Percentiles rank a stretch among this genome's conserved stretches.
Evolutionary conservation across 2,113 vertebrate genomes (phyloP).

Genomic region (Rafetus swinhoei): DNA sequence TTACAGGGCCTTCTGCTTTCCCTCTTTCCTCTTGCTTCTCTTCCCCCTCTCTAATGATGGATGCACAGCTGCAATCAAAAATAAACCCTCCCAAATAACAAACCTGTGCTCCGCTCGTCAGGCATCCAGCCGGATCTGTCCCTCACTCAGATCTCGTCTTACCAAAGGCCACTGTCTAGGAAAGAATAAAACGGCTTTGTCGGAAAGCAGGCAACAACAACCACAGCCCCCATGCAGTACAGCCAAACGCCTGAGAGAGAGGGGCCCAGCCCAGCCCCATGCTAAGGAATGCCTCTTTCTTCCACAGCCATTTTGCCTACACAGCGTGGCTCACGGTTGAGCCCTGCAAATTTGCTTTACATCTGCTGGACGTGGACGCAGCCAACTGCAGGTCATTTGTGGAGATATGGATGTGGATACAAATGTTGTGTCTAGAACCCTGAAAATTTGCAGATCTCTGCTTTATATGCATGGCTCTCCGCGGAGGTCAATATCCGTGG

Average conservation of each 20-base stretch:
- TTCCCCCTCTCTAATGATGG: conserved; percentile 40
- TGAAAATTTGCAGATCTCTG: no score
- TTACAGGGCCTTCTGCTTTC: conserved; percentile 4
- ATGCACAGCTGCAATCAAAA: conserved; percentile 26
- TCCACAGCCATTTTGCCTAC: background rate
- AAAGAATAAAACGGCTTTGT: background rate
- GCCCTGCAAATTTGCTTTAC: no score
- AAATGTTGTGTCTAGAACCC: no score
- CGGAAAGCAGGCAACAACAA: background rate
- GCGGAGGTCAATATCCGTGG: no score
- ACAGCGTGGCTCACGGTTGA: background rate
- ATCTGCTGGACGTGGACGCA: no score
- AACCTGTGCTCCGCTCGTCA: fast-evolving
- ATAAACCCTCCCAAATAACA: background rate
- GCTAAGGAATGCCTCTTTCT: background rate
- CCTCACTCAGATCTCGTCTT: fast-evolving
- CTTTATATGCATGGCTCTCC: no score
- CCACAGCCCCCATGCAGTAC: background rate
- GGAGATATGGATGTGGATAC: no score
- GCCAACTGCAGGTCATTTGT: no score
- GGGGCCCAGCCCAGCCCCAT: no score
- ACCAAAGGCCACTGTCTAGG: background rate
- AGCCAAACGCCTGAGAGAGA: background rate
- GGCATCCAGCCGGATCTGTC: fast-evolving
- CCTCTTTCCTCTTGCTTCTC: background rate